Conservation (phyloP, 2,888 invertebrate genomes). For the Hyles lineata region DNA sequence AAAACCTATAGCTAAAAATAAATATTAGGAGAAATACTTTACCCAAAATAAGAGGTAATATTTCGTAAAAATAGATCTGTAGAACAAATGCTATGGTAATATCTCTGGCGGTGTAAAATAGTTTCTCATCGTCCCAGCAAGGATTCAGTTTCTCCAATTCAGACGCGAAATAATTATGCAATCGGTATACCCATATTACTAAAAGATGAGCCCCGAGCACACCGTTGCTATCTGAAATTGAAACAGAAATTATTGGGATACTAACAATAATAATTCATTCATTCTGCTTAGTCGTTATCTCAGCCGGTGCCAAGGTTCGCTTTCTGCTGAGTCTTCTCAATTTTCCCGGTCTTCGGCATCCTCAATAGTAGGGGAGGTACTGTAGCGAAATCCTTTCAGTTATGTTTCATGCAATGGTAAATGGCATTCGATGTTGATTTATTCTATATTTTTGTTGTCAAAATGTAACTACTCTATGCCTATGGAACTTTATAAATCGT, state of each 20-base stretch:
- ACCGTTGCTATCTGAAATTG: conserved; percentile 31
- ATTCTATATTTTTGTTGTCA: too few species aligned
- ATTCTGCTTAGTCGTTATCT: too few species aligned
- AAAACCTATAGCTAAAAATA: too few species aligned
- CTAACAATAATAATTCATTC: background rate
- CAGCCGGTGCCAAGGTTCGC: too few species aligned
- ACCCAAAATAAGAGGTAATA: conserved; percentile 37
- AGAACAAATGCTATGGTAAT: conserved; percentile 37
- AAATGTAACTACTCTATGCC: background rate
- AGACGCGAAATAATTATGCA: conserved; percentile 37
- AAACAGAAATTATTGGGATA: too few species aligned
- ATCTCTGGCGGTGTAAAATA: conserved; percentile 37
- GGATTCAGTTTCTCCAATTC: conserved; percentile 36
- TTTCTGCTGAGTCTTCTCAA: too few species aligned
- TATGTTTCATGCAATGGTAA: too few species aligned
- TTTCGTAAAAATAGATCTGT: conserved; percentile 36
- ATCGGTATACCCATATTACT: conserved; percentile 31
- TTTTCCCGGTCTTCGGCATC: too few species aligned
- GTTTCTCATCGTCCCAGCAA: conserved; percentile 38
- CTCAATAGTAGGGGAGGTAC: too few species aligned
- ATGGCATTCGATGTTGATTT: too few species aligned
- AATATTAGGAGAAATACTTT: conserved; percentile 5
- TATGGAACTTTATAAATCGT: too few species aligned
- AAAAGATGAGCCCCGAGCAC: conserved; percentile 25
- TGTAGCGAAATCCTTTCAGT: too few species aligned